Evolutionary conservation across 2,888 invertebrate genomes (phyloP).

Genomic region (Caradrina kadenii): DNA sequence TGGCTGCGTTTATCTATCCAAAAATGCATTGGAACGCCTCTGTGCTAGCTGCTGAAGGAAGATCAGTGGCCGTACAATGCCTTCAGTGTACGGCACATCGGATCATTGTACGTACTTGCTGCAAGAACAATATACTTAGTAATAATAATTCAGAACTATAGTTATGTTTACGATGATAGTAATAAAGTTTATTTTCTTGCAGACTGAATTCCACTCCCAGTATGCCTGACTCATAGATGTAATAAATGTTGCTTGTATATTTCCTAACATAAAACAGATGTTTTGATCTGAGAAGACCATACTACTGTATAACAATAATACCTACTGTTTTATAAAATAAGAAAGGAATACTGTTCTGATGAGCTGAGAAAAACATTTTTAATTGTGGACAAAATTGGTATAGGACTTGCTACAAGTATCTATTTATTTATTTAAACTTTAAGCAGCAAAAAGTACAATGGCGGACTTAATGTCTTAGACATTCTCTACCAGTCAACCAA

Average conservation of each 20-base stretch:
- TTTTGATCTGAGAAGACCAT: constrained; percentile 24
- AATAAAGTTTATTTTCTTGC: not conserved
- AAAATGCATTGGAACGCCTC: constrained; percentile 93
- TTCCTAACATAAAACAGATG: constrained; percentile 25
- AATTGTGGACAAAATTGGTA: too few species aligned
- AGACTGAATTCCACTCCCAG: not conserved
- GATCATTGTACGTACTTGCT: constrained; percentile 54
- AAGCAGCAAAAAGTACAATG: too few species aligned
- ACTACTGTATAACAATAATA: not conserved
- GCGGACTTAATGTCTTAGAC: too few species aligned
- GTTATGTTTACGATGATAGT: not conserved
- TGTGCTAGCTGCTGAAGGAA: constrained; percentile 44
- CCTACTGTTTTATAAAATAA: not conserved
- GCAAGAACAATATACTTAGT: constrained; percentile 39
- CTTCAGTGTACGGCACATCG: constrained; percentile 40
- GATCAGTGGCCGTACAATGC: constrained; percentile 47
- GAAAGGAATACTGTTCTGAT: not conserved
- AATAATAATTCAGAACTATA: not conserved
- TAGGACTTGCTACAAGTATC: too few species aligned
- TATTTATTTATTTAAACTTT: too few species aligned
- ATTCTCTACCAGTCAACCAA: too few species aligned
- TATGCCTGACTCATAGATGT: constrained; percentile 13
- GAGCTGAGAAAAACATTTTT: too few species aligned
- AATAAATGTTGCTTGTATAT: constrained; percentile 10
- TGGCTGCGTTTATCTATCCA: constrained; percentile 96